Conservation (phyloP, 53 echinoderm and acorn worm genomes). For the Luidia sarsii region DNA sequence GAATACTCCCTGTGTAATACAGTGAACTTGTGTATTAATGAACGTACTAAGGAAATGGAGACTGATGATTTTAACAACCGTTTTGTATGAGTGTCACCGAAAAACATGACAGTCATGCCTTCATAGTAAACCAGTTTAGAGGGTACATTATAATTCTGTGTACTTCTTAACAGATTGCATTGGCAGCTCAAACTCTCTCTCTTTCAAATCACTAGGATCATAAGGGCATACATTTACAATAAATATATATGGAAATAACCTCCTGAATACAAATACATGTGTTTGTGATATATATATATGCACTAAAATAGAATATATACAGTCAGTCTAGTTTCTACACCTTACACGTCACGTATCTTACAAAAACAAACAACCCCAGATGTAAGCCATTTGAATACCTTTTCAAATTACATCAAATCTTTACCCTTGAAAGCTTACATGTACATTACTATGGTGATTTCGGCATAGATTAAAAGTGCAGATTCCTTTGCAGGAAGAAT, state of each 20-base stretch:
- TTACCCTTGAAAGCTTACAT: too few species aligned
- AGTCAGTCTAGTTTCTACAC: constrained; percentile 39
- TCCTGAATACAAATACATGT: constrained; percentile 28
- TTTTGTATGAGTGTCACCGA: too few species aligned
- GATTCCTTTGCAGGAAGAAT: too few species aligned
- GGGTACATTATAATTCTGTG: neutral
- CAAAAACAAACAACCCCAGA: too few species aligned
- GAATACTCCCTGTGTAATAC: neutral
- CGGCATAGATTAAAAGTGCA: too few species aligned
- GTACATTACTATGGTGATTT: too few species aligned
- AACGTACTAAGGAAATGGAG: neutral
- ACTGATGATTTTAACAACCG: neutral
- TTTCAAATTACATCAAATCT: too few species aligned
- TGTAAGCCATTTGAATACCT: too few species aligned
- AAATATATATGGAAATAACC: constrained; percentile 48
- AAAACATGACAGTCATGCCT: neutral
- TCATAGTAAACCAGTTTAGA: neutral
- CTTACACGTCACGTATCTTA: too few species aligned
- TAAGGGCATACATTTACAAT: constrained; percentile 30
- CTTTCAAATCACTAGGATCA: constrained; percentile 12
- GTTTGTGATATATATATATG: constrained; percentile 10
- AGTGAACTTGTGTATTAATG: neutral
- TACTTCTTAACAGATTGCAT: constrained; percentile 24
- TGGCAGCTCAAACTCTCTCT: neutral
- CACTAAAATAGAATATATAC: constrained; percentile 62